Evolutionary conservation across 2,797 vertebrate species (phyloP).

Genomic region (Tachyglossus aculeatus): DNA sequence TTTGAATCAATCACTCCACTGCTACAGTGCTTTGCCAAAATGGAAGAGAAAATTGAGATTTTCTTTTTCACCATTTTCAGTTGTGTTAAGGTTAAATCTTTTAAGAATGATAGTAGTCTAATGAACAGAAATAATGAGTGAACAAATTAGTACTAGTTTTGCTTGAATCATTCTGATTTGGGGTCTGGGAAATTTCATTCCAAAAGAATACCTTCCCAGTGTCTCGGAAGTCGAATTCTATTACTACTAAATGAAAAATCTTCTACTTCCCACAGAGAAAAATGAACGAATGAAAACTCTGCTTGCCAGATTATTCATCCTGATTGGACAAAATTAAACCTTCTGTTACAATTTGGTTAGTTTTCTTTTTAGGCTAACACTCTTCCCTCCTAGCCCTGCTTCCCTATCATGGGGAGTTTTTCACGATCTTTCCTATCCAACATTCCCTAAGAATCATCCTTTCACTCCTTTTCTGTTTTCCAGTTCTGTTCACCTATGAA

Average conservation of each 20-base stretch:
- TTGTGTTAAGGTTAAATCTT: neutral
- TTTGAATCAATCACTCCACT: neutral
- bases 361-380: too few relatives aligned
- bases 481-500: too few relatives aligned
- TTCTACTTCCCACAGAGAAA: neutral
- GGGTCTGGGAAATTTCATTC: neutral
- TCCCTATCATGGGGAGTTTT: too few relatives aligned
- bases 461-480: too few relatives aligned
- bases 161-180: neutral
- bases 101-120: neutral
- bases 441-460: too few relatives aligned
- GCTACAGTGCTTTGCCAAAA: neutral
- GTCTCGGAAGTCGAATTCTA: neutral
- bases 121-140: slow-evolving; percentile 6
- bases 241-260: neutral
- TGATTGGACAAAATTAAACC: too few relatives aligned
- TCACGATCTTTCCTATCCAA: too few relatives aligned
- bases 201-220: neutral
- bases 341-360: too few relatives aligned
- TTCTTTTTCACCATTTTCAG: neutral
- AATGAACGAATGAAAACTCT: neutral
- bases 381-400: too few relatives aligned
- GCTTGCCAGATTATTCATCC: neutral
- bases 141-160: neutral
- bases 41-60: neutral